These are phyloP conservation scores for Rhogogaster chlorosoma DNA, from an alignment of 2,888 invertebrate genomes.

Conservation along the genomic window DNA sequence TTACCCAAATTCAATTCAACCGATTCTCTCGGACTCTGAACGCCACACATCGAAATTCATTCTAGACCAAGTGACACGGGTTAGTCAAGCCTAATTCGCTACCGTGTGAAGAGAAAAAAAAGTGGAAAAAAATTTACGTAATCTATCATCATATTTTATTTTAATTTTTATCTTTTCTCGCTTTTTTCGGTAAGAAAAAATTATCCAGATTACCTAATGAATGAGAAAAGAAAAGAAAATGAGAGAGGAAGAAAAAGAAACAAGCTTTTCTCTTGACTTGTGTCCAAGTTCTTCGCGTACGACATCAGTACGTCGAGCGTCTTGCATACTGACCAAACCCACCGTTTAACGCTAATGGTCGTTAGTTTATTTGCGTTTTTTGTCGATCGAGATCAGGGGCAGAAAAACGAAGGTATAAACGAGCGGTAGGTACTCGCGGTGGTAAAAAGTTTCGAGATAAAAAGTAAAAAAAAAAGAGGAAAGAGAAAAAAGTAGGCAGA, in stretches of 20 bases:
- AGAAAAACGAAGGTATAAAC: constrained; percentile 18
- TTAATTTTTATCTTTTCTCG: background rate
- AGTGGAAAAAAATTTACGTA: background rate
- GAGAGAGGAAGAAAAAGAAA: background rate
- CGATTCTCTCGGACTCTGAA: background rate
- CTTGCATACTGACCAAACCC: background rate
- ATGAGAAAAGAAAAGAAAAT: background rate
- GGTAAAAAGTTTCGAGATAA: background rate
- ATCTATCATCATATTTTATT: background rate
- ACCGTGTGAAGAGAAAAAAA: background rate
- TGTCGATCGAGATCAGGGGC: constrained; percentile 28
- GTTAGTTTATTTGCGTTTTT: constrained; percentile 19
- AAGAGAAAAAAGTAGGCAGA: background rate
- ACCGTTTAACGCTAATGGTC: constrained; percentile 41
- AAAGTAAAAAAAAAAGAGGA: background rate
- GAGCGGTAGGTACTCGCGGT: background rate
- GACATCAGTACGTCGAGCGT: background rate
- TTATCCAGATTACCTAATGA: background rate
- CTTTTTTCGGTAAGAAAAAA: background rate
- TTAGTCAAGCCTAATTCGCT: constrained; percentile 12
- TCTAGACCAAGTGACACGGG: background rate
- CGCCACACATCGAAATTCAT: background rate
- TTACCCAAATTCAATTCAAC: constrained; percentile 46
- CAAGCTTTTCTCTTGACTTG: background rate
- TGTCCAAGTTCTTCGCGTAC: background rate